phyloP scores from a whole-genome alignment of 2,113 vertebrate species.

The Tautogolabrus adspersus region DNA sequence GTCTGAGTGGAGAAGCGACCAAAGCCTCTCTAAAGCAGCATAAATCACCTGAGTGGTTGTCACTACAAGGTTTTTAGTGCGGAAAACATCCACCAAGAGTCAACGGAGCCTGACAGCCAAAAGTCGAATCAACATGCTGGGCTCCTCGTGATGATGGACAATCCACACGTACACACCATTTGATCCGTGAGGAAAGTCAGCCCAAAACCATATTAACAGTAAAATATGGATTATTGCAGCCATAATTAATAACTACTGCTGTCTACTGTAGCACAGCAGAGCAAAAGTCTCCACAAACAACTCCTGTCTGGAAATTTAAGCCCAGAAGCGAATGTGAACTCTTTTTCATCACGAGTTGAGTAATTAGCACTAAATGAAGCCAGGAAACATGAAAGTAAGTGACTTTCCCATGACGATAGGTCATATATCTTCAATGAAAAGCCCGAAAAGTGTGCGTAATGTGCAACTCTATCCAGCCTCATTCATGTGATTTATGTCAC shows the following conservation, averaged over 20 bases:
- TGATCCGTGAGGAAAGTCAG: conserved; percentile 16
- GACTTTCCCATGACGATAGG: conserved; percentile 69
- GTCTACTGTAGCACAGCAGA: conserved; percentile 26
- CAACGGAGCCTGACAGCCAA: conserved; percentile 50
- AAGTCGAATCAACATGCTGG: conserved; percentile 47
- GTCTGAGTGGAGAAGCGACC: conserved; percentile 16
- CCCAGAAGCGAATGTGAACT: conserved; percentile 29
- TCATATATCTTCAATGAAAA: conserved; percentile 51
- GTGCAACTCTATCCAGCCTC: conserved; percentile 33
- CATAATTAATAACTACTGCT: conserved; percentile 43
- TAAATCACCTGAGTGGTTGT: conserved; percentile 33
- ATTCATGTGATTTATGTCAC: conserved; percentile 43
- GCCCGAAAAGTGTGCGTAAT: conserved; percentile 30
- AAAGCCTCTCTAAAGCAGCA: conserved; percentile 12
- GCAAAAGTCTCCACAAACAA: conserved; percentile 63
- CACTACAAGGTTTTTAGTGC: conserved; percentile 20
- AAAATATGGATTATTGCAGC: conserved; percentile 65
- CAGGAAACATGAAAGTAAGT: conserved; percentile 52
- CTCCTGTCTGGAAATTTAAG: conserved; percentile 59
- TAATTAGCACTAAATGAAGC: conserved; percentile 57
- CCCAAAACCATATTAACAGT: conserved; percentile 46
- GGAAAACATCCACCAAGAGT: conserved; percentile 45
- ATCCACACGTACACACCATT: conserved; percentile 30
- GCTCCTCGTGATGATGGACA: conserved; percentile 51
- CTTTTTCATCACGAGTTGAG: conserved; percentile 57